phyloP scores from a whole-genome alignment of 2,113 vertebrate genomes.

The Cynocephalus volans region DNA sequence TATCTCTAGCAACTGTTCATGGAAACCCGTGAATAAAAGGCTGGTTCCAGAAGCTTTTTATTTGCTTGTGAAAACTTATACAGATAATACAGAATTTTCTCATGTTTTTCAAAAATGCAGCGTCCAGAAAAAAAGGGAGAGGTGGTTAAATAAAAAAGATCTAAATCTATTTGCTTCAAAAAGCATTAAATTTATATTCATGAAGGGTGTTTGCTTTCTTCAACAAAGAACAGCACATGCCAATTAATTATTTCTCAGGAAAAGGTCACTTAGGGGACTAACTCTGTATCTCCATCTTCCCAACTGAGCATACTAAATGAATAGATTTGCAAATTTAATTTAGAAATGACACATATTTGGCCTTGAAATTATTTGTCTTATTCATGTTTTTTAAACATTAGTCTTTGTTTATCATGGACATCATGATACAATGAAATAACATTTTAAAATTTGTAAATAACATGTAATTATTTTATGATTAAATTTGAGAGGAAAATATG shows the following conservation, averaged over 20 bases:
- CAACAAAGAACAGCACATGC: conserved; percentile 80
- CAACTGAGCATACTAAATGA: conserved; percentile 73
- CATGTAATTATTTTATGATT: conserved; percentile 49
- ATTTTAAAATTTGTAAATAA: conserved; percentile 69
- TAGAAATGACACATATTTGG: conserved; percentile 71
- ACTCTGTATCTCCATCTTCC: conserved; percentile 72
- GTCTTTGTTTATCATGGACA: conserved; percentile 57
- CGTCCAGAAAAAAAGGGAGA: conserved; percentile 69
- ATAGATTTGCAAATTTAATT: conserved; percentile 75
- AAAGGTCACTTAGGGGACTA: conserved; percentile 80
- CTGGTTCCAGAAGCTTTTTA: conserved; percentile 10
- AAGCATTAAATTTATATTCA: conserved; percentile 83
- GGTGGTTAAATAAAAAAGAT: conserved; percentile 57
- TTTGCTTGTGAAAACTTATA: conserved; percentile 60
- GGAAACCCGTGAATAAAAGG: neutral
- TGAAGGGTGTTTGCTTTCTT: conserved; percentile 83
- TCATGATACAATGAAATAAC: conserved; percentile 40
- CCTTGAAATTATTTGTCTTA: conserved; percentile 75
- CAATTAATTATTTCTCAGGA: conserved; percentile 86
- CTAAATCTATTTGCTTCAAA: conserved; percentile 73
- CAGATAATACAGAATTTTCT: conserved; percentile 54
- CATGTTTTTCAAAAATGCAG: conserved; percentile 7
- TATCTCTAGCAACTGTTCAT: neutral
- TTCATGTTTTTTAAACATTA: conserved; percentile 62
- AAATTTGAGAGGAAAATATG: conserved; percentile 39